Base-by-base conservation (phyloP, 2,113 vertebrate species). In the Calonectris borealis region DNA sequence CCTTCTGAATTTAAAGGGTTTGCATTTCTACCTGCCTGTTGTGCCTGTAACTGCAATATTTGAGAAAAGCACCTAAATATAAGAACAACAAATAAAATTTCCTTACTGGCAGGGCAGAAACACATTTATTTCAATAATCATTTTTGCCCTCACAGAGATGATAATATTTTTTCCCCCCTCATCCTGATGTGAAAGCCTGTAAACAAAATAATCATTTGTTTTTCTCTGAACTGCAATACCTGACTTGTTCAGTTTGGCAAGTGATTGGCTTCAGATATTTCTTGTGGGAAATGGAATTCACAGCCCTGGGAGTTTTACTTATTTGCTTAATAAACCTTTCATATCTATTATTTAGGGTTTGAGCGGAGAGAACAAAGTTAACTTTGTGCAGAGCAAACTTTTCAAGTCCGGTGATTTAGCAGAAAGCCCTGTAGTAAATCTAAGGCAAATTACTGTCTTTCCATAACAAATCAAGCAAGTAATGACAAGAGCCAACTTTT, bases 271-370 rank as follows among this genome's bases (percentile, higher is more conserved):
- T 46, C 70, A 87, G 48, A 6, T 4, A 10, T 34, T 75, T 78
- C 92, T 86, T 52, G 14, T 24, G 21, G 61, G 27, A 93, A 82
- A 94, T 29, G 34, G 42, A 84, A 92, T 68, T 91, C 36, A 26
- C 58, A 57, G 49, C 77, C 83, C 58, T 31, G 17, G 25, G 40
- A 65, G 49, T 80, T 96, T 76, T 49, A 85, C 87, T 94, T 75
- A 62, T 62, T 90, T 87, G 81, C 86, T 82, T 95, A 91, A 71
- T 94, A 96, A 94, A 92, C 48, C 44, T 83, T 89, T 91, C 76
- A 61, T 54, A 78, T n/a, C 60, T 93, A 32, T 85, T 89, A 77
- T 81, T 85, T 83, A 97, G 79, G 40, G 44, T 8, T 80, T 61
- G 61, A 94, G 83, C 13, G 18, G 25, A 61, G 89, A 65, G 71